A percentile compares a stretch with the other conserved stretches of the same genome.
phyloP scores from a whole-genome alignment of 2,113 vertebrate genomes.

The Nesoenas mayeri region DNA sequence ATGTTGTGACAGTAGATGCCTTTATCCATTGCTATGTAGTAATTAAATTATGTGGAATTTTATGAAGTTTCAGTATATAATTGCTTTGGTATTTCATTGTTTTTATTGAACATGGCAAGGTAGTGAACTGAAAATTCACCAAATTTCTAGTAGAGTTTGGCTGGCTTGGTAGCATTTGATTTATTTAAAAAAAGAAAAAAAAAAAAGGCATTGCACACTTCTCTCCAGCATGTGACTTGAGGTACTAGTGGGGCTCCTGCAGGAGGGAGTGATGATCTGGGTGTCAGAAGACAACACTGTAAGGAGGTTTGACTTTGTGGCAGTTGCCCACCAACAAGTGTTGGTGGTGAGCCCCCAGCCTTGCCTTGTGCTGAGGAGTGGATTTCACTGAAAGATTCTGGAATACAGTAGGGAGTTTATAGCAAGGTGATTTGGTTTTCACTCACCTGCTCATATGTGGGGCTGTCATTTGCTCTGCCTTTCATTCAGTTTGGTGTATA shows the following conservation, averaged over 20 bases:
- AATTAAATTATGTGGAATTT: not conserved
- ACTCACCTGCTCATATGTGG: not conserved
- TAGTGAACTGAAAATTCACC: not conserved
- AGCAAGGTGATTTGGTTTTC: not conserved
- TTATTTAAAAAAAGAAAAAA: not conserved
- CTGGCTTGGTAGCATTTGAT: not conserved
- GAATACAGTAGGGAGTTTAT: not conserved
- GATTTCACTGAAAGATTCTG: not conserved
- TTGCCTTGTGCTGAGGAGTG: rapidly evolving
- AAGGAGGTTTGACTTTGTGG: not conserved
- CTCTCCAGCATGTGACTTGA: not conserved
- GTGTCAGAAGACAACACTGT: not conserved
- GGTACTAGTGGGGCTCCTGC: not conserved
- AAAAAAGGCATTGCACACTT: not conserved
- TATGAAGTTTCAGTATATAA: not conserved
- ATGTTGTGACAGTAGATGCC: not conserved
- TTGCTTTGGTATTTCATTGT: not conserved
- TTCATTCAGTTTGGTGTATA: not conserved
- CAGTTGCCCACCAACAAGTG: not conserved
- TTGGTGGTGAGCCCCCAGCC: not conserved
- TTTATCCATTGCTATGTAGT: not conserved
- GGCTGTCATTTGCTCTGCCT: slow-evolving; percentile 9
- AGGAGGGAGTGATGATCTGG: not conserved
- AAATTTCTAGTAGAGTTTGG: not conserved
- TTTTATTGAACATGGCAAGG: not conserved